These are phyloP conservation scores for Onychomys leucogaster DNA, from an alignment of 2,797 vertebrate genomes.

Conservation along the genomic window DNA sequence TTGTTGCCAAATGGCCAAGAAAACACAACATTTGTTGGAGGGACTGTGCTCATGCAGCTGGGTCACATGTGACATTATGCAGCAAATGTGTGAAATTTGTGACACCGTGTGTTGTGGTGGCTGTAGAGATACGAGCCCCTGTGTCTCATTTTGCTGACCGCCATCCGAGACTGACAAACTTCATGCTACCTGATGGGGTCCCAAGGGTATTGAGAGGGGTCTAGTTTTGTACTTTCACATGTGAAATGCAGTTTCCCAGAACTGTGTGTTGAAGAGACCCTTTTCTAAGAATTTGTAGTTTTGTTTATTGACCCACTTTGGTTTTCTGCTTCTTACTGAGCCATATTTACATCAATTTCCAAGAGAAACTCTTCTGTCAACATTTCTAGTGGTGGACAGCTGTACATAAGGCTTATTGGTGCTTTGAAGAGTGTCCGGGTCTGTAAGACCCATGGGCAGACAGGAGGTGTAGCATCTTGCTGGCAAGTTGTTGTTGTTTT, in stretches of 20 bases:
- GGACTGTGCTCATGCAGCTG: fast-evolving
- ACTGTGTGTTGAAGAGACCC: neutral
- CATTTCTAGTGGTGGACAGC: neutral
- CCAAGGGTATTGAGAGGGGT: neutral
- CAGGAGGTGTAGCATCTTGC: neutral
- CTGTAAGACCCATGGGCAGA: neutral
- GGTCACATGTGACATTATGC: neutral
- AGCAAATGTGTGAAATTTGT: no score
- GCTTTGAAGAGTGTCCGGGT: neutral
- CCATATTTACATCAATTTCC: neutral
- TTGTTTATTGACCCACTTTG: neutral
- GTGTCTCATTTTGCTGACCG: neutral
- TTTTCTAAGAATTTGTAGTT: neutral
- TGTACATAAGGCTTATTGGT: neutral
- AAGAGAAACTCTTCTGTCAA: neutral
- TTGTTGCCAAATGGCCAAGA: no score
- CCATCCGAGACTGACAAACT: neutral
- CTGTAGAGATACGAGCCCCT: neutral
- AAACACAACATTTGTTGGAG: fast-evolving
- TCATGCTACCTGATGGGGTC: neutral
- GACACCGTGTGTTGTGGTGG: fast-evolving
- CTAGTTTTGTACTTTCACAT: neutral
- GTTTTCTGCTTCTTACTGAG: neutral
- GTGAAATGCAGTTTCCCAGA: neutral
- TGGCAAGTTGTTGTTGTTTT: neutral